Evolutionary conservation across 1,140 invertebrate genomes (phyloP), one percentile per base, ranked within the genome.

Genomic region (Drosophila pallidifrons): DNA sequence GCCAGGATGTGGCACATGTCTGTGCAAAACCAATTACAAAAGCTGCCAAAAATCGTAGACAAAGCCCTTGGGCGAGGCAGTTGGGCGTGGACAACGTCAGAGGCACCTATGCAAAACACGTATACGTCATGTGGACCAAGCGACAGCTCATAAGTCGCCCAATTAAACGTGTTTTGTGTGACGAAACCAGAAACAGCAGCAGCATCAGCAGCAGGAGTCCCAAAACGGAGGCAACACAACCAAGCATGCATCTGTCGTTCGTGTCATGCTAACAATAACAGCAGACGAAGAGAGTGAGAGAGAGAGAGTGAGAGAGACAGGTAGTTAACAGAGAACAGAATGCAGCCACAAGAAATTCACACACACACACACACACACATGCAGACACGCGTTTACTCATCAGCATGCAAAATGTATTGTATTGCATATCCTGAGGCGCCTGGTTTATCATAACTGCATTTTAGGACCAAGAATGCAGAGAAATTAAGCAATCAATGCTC

Each of bases 101-200:
- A 46, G 15, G 28, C 58, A 32, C 52, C 67, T 72, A 86, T 82
- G 82, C 82, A 88, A 83, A 88, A 81, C 83, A 88, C 80, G 85
- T 81, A 88, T 78, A 81, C 83, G 74, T 58, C 77, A 75, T 75
- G 83, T 83, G 67, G 74, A 41, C 67, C 85, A 20, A 58, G 58
- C 38, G 55, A 55, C 64, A 61, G 55, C 32, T 49, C 61, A 71
- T 78, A 73, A 80, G 77, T 83, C 85, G 72, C 69, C 77, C 83
- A 87, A 88, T 88, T 83, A 81, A 70, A 70, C 61, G 52, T 75
- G 74, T 80, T 67, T 71, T 66, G 55, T 76, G 72, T 64, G 61
- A 30, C 13, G 35, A n/a, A 55, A 15, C 13, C 32, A 57, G 28
- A 10, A 49, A 1, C 41, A 60, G 32, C 35, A 52, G 30, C 28